Evolutionary conservation across 2,797 vertebrate species (phyloP).

Genomic region (Coreius guichenoti): DNA sequence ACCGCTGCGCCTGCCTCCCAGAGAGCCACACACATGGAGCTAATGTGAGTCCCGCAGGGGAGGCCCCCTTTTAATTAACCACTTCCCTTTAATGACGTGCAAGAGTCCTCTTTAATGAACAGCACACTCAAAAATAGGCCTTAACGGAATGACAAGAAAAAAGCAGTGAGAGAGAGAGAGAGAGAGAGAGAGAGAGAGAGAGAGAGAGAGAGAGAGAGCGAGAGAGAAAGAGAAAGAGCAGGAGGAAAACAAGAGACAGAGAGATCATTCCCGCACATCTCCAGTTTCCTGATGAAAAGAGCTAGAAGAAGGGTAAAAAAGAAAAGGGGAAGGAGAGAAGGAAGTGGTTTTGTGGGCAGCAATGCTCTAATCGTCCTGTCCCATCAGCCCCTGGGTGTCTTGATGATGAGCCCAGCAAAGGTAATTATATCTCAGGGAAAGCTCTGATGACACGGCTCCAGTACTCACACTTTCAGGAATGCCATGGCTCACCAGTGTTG

Average conservation of each 20-base stretch:
- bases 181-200: not conserved
- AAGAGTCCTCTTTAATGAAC: conserved; percentile 70
- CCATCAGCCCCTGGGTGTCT: conserved; percentile 66
- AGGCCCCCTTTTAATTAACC: conserved; percentile 71
- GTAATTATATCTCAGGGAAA: conserved; percentile 68
- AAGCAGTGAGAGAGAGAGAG: conserved; percentile 3
- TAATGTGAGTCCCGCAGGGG: conserved; percentile 82
- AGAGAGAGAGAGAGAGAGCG: not conserved
- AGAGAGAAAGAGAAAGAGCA: not conserved
- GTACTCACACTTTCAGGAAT: conserved; percentile 41
- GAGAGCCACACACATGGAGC: conserved; percentile 87
- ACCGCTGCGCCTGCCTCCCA: conserved; percentile 83
- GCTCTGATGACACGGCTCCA: conserved; percentile 53
- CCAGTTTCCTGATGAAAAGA: conserved; percentile 57
- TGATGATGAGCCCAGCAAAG: conserved; percentile 63
- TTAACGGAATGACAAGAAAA: conserved; percentile 56
- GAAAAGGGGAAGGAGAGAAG: conserved; percentile 46
- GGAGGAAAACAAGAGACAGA: conserved; percentile 14
- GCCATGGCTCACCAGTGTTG: not conserved
- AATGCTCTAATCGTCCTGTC: conserved; percentile 61
- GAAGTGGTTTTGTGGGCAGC: conserved; percentile 65
- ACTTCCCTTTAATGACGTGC: conserved; percentile 68
- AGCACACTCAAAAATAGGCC: conserved; percentile 54
- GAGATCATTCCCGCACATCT: conserved; percentile 47
- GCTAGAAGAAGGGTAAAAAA: conserved; percentile 38